These are phyloP conservation scores for Phalanger gymnotis DNA, from an alignment of 2,797 vertebrate species.

Conservation along the genomic window DNA sequence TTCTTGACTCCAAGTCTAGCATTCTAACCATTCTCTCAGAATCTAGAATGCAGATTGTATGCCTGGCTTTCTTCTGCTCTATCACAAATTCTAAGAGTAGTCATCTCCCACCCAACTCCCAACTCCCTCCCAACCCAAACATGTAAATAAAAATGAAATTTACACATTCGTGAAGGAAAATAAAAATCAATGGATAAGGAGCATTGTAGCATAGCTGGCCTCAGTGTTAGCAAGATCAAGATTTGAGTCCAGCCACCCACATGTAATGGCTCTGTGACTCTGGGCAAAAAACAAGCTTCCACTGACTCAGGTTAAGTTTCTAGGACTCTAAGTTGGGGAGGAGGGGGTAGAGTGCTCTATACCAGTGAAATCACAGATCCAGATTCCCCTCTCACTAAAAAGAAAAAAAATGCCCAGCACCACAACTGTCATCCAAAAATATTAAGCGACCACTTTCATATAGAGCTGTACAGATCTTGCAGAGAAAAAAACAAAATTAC, in stretches of 20 bases:
- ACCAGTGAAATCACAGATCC: background rate
- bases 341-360: background rate
- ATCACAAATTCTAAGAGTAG: background rate
- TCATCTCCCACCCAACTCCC: background rate
- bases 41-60: background rate
- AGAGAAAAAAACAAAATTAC: background rate
- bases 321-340: background rate
- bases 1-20: background rate
- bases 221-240: background rate
- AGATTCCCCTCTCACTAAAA: background rate
- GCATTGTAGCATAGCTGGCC: background rate
- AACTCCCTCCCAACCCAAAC: background rate
- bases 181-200: background rate
- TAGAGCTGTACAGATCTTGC: background rate
- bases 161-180: background rate
- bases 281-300: background rate
- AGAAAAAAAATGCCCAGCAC: background rate
- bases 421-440: background rate
- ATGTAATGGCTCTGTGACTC: background rate
- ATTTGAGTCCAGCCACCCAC: background rate
- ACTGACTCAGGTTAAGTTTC: background rate
- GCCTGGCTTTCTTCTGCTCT: background rate
- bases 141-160: background rate
- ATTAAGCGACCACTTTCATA: background rate
- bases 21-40: background rate